A percentile compares a stretch with the other conserved stretches of the same genome.
Conservation (phyloP, 2,797 vertebrate genomes). For the Pangasius macronema region DNA sequence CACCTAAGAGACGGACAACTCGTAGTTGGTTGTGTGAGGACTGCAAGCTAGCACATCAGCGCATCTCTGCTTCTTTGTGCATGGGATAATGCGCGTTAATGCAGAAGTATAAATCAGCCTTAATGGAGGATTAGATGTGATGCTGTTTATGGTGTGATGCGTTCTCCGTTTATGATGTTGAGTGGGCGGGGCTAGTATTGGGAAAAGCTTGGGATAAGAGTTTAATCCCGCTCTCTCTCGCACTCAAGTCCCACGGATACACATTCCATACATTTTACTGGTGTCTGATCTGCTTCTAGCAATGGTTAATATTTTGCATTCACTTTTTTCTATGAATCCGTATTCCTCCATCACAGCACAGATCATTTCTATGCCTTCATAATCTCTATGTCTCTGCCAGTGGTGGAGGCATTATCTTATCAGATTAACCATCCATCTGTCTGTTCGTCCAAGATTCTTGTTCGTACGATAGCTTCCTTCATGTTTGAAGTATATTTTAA, state of each 20-base stretch:
- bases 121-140: no score
- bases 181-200: not conserved
- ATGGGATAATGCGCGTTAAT: not conserved
- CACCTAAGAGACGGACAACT: not conserved
- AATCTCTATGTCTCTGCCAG: not conserved
- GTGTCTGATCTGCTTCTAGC: not conserved
- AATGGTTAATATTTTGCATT: not conserved
- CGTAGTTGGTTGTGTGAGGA: not conserved
- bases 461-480: not conserved
- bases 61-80: not conserved
- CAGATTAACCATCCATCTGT: not conserved
- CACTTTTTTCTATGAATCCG: not conserved
- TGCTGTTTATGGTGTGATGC: not conserved
- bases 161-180: not conserved
- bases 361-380: not conserved
- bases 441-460: not conserved
- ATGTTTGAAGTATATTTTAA: no score
- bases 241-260: not conserved
- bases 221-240: not conserved
- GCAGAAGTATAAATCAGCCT: not conserved
- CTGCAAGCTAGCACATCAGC: not conserved
- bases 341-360: no score
- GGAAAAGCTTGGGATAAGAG: not conserved
- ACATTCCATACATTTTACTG: not conserved
- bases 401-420: no score